phyloP scores from a whole-genome alignment of 2,797 vertebrate genomes.

The Sebastes steindachneri region DNA sequence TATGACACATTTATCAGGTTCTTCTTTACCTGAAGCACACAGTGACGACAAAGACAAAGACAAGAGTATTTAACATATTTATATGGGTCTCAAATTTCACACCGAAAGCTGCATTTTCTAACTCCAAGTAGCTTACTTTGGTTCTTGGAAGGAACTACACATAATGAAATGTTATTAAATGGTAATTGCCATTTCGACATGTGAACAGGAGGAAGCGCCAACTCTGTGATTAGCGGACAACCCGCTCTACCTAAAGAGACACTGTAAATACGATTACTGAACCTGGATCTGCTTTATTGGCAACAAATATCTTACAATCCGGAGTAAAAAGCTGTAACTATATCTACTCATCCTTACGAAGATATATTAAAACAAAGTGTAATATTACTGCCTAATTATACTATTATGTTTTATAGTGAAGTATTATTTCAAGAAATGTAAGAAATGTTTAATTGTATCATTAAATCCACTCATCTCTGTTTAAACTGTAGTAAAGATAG shows the following conservation, averaged over 20 bases:
- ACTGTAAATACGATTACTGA: too few species aligned
- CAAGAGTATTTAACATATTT: neutral
- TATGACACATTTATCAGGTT: conserved; percentile 90
- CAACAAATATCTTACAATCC: too few species aligned
- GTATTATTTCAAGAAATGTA: too few species aligned
- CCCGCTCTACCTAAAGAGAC: too few species aligned
- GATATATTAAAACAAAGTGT: neutral
- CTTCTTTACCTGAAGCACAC: conserved; percentile 86
- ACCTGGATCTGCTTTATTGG: too few species aligned
- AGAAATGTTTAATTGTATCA: too few species aligned
- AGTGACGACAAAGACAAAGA: neutral
- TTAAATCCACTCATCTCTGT: too few species aligned
- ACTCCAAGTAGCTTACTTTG: neutral
- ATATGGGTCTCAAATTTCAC: neutral
- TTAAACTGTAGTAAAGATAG: neutral
- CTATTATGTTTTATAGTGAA: too few species aligned
- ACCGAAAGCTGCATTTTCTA: neutral
- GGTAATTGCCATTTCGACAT: neutral
- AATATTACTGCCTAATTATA: too few species aligned
- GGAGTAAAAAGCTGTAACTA: neutral
- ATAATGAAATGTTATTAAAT: neutral
- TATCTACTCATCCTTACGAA: neutral
- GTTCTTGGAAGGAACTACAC: neutral
- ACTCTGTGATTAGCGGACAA: too few species aligned
- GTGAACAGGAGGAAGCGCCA: neutral